These are phyloP conservation scores for Bilobella aurantiaca DNA, from an alignment of 1,140 invertebrate genomes.

Conservation along the genomic window DNA sequence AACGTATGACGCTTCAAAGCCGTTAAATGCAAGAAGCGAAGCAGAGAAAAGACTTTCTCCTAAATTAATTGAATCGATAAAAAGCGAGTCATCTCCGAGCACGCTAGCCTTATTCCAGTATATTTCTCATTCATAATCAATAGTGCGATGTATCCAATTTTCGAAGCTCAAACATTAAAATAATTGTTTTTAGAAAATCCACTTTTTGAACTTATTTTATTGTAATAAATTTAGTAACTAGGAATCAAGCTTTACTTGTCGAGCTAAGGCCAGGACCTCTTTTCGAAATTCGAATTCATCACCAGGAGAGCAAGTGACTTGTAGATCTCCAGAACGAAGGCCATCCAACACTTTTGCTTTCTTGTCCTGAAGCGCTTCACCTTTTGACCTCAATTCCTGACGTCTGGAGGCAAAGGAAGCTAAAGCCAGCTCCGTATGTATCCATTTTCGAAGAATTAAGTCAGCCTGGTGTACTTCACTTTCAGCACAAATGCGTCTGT, in stretches of 20 bases:
- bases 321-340: constrained; percentile 21
- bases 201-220: not conserved
- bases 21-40: too few relatives aligned
- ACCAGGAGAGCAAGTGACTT: constrained; percentile 1
- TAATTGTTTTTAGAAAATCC: not conserved
- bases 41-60: too few relatives aligned
- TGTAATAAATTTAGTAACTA: not conserved
- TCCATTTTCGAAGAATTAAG: constrained; percentile 26
- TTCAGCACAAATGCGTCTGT: constrained; percentile 27
- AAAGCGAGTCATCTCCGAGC: too few relatives aligned
- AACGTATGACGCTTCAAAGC: too few relatives aligned
- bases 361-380: constrained; percentile 3
- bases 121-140: too few relatives aligned
- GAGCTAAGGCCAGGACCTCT: constrained; percentile 20
- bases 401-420: not conserved
- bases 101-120: too few relatives aligned
- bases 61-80: too few relatives aligned
- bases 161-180: too few relatives aligned
- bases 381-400: not conserved
- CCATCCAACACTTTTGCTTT: constrained; percentile 17
- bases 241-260: not conserved
- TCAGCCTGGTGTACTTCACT: constrained; percentile 33
- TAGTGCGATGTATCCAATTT: too few relatives aligned
- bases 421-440: constrained; percentile 19
- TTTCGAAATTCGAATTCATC: constrained; percentile 26